Conservation (phyloP, 1,140 invertebrate genomes). For the Drosophila busckii region DNA sequence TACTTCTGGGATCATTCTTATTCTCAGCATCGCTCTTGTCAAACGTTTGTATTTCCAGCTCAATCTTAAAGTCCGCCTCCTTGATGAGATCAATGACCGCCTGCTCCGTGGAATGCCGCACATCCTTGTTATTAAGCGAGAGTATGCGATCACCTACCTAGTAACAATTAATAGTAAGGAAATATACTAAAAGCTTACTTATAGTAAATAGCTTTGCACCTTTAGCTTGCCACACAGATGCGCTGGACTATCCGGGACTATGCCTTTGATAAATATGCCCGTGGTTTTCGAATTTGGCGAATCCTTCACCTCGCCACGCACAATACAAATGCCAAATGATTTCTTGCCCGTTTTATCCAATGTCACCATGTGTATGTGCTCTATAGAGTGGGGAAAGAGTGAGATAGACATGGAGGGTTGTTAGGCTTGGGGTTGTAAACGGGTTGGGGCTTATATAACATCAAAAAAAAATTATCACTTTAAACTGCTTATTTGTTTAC, state of each 20-base stretch:
- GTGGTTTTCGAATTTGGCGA: slow-evolving; percentile 82
- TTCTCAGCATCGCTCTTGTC: slow-evolving; percentile 53
- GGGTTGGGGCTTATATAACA: not conserved
- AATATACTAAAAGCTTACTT: too few relatives aligned
- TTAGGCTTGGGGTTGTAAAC: too few relatives aligned
- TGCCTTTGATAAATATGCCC: slow-evolving; percentile 99
- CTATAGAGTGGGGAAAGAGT: slow-evolving; percentile 14
- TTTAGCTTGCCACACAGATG: slow-evolving; percentile 92
- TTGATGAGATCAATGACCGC: slow-evolving; percentile 97
- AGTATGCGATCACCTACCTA: slow-evolving; percentile 93
- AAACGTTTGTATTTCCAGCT: slow-evolving; percentile 95
- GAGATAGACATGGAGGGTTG: not conserved
- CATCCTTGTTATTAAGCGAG: slow-evolving; percentile 95
- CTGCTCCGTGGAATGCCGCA: slow-evolving; percentile 94
- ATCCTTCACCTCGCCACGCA: slow-evolving; percentile 90
- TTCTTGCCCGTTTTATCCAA: slow-evolving; percentile 75
- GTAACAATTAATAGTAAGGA: slow-evolving; percentile 44
- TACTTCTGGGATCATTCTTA: slow-evolving; percentile 51
- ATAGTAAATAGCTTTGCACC: slow-evolving; percentile 82
- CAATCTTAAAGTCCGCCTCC: slow-evolving; percentile 92
- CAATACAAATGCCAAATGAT: slow-evolving; percentile 96
- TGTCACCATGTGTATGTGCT: slow-evolving; percentile 67
- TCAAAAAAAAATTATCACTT: not conserved
- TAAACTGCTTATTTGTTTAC: too few relatives aligned
- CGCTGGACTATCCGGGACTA: slow-evolving; percentile 96